phyloP scores from a whole-genome alignment of 1,140 invertebrate genomes.

The Diabrotica undecimpunctata region DNA sequence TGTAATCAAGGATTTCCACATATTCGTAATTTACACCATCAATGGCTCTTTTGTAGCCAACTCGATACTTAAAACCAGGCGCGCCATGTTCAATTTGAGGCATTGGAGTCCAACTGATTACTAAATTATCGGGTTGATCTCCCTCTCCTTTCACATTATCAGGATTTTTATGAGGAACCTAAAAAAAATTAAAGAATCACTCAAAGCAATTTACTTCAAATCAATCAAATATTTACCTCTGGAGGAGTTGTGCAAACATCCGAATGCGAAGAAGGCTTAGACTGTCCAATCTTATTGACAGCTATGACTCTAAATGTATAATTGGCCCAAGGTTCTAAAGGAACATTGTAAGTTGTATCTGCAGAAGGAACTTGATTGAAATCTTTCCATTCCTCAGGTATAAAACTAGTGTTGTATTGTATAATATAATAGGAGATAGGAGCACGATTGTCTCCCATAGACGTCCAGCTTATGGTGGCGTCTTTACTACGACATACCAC shows the following conservation, averaged over 20 bases:
- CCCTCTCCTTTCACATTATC: slow-evolving; percentile 90
- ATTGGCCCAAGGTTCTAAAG: slow-evolving; percentile 89
- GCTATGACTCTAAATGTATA: slow-evolving; percentile 95
- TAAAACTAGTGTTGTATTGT: slow-evolving; percentile 92
- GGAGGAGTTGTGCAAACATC: slow-evolving; percentile 81
- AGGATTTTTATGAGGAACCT: slow-evolving; percentile 89
- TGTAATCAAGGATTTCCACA: slow-evolving; percentile 77
- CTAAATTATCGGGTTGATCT: slow-evolving; percentile 80
- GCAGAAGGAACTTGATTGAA: slow-evolving; percentile 74
- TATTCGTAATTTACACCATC: slow-evolving; percentile 66
- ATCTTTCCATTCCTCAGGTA: slow-evolving; percentile 86
- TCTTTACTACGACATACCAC: slow-evolving; percentile 68
- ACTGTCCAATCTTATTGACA: slow-evolving; percentile 89
- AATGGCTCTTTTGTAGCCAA: slow-evolving; percentile 81
- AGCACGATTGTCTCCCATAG: slow-evolving; percentile 89
- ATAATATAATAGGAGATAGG: slow-evolving; percentile 90
- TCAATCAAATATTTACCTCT: slow-evolving; percentile 47
- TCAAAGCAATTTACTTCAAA: not conserved
- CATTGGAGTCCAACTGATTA: slow-evolving; percentile 93
- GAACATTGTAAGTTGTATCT: slow-evolving; percentile 67
- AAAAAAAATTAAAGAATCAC: not conserved
- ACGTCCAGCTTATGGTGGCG: slow-evolving; percentile 77
- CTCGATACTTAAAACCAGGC: slow-evolving; percentile 85
- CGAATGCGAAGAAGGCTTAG: slow-evolving; percentile 77
- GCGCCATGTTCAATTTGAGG: slow-evolving; percentile 95